Base-by-base conservation (phyloP, 2,113 vertebrate species). In the western clawed frog (Xenopus tropicalis) region DNA sequence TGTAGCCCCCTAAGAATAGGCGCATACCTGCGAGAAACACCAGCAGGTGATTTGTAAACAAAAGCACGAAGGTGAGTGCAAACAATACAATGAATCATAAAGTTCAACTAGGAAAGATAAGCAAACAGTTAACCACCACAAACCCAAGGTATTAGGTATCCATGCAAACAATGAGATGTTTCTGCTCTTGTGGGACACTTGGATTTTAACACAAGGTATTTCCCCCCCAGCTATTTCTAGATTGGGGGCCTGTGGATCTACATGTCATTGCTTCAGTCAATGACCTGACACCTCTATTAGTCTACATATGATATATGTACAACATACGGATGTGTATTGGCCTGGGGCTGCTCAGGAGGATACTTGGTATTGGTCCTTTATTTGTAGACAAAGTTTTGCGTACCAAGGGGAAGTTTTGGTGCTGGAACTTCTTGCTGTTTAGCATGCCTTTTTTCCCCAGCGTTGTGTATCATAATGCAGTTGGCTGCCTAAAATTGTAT, bases 21-120 rank as follows among this genome's bases (percentile, higher is more conserved):
- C 56, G 51, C 57, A 78, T 71, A 62, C 70, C 77, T 72, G 66
- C 65, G 17, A 68, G 65, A 72, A 66, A 52, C 70, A 62, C 66
- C 65, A 78, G 69, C 77, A 78, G 70, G 77, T 78, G 70, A 72
- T 73, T 73, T 78, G 77, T 78, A 78, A 62, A 78, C 77, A 78
- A 78, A 72, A 42, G 46, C 70, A 78, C 3, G 61, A 46, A 72
- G 76, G 63, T 64, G 56, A 61, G 66, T 10, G 65, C 70, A 78
- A 78, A 73, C 77, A 78, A 66, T 61, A 66, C 63, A 43, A 73
- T 76, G 66, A 61, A 57, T 73, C 59, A 78, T 78, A 73, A 73
- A 78, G 48, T 62, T 14, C 37, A 73, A 68, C 52, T 52, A 61
- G 65, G 42, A 61, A 29, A 68, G 70, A 72, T 78, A 71, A 72